These are phyloP conservation scores for Saxidomus purpurata DNA, from an alignment of 1,140 invertebrate species.

Conservation along the genomic window DNA sequence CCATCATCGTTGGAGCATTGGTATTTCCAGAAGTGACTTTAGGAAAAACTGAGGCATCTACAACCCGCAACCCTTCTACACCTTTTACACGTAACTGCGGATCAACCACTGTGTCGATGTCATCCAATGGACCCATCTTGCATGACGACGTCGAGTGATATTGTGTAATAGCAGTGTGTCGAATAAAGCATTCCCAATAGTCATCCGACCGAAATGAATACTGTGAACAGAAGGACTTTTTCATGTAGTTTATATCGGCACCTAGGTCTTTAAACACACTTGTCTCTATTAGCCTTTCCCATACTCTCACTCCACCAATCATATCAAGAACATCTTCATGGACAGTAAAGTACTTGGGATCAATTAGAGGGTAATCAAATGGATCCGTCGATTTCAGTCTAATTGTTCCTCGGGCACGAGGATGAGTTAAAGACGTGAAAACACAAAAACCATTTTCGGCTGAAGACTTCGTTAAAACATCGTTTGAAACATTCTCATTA, in stretches of 20 bases:
- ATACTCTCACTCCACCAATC: conserved; percentile 70
- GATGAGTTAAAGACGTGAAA: conserved; percentile 53
- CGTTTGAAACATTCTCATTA: background rate
- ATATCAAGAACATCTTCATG: conserved; percentile 69
- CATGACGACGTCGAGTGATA: conserved; percentile 96
- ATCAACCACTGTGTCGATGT: conserved; percentile 95
- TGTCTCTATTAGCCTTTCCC: conserved; percentile 61
- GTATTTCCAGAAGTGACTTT: conserved; percentile 89
- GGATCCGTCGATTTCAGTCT: conserved; percentile 89
- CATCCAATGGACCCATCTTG: conserved; percentile 96
- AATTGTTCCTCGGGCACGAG: conserved; percentile 77
- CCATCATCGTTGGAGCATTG: conserved; percentile 94
- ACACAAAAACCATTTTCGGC: background rate
- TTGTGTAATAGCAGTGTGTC: conserved; percentile 88
- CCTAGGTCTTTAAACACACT: conserved; percentile 56
- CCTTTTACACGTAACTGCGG: conserved; percentile 88
- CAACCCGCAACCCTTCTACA: conserved; percentile 69
- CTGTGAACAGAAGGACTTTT: conserved; percentile 51
- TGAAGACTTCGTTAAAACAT: background rate
- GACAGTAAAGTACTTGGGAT: conserved; percentile 88
- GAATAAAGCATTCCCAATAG: conserved; percentile 83
- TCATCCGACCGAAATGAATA: conserved; percentile 74
- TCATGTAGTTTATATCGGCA: conserved; percentile 53
- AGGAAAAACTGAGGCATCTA: conserved; percentile 78
- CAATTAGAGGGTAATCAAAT: conserved; percentile 92